phyloP scores from a whole-genome alignment of 2,797 vertebrate genomes.

The Myotis vivesi region DNA sequence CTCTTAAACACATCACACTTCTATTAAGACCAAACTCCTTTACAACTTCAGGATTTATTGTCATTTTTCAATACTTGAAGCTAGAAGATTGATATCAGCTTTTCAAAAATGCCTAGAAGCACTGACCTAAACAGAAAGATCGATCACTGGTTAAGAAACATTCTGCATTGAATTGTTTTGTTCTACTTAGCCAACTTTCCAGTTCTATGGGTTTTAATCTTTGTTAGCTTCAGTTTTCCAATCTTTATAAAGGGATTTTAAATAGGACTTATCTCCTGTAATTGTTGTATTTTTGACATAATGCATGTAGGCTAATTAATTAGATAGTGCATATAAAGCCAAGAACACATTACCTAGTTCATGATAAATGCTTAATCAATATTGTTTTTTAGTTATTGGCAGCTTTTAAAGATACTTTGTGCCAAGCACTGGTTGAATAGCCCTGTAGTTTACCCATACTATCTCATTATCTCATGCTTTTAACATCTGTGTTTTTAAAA shows the following conservation, averaged over 20 bases:
- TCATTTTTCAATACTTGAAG: not conserved
- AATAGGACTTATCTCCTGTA: not conserved
- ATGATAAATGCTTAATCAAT: not conserved
- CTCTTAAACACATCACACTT: not conserved
- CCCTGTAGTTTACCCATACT: not conserved
- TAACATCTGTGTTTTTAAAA: not conserved
- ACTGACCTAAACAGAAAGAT: not conserved
- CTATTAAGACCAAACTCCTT: not conserved
- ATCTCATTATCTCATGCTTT: not conserved
- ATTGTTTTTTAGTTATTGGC: not conserved
- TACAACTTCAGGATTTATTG: not conserved
- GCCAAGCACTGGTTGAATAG: not conserved
- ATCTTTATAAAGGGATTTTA: not conserved
- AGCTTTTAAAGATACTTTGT: not conserved
- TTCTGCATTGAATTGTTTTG: not conserved
- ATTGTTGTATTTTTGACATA: not conserved
- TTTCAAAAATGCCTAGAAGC: not conserved
- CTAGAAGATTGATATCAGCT: not conserved
- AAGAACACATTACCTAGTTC: not conserved
- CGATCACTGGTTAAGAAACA: not conserved
- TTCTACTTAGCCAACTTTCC: not conserved
- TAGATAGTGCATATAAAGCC: not conserved
- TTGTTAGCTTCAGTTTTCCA: not conserved
- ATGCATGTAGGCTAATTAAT: not conserved
- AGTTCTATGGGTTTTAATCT: not conserved